These are phyloP conservation scores for Pterois miles DNA, from an alignment of 2,797 vertebrate genomes.

Conservation along the genomic window DNA sequence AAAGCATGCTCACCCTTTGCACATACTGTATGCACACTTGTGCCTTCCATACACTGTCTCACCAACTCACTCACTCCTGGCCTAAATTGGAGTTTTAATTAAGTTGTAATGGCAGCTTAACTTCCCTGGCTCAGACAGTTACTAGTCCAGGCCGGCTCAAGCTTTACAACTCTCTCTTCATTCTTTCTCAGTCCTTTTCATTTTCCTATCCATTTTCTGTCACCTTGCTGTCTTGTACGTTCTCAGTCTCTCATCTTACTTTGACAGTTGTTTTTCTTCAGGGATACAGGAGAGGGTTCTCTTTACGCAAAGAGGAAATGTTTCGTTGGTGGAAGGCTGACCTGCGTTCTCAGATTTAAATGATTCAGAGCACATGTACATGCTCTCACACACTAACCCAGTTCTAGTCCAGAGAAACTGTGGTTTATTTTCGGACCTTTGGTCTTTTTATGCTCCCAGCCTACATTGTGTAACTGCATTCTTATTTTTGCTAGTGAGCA, in stretches of 20 bases:
- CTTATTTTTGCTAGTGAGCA: not conserved
- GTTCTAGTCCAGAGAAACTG: not conserved
- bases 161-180: slow-evolving; percentile 8
- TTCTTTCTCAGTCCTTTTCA: not conserved
- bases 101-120: slow-evolving; percentile 41
- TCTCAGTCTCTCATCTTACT: slow-evolving; percentile 6
- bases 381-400: not conserved
- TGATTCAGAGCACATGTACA: not conserved
- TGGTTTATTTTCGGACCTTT: not conserved
- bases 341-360: slow-evolving; percentile 35
- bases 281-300: slow-evolving; percentile 8
- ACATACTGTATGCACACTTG: not conserved
- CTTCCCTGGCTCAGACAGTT: slow-evolving; percentile 15
- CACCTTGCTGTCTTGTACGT: not conserved
- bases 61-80: slow-evolving; percentile 20
- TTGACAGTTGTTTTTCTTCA: slow-evolving; percentile 36
- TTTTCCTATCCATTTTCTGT: slow-evolving; percentile 10
- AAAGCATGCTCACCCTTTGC: not conserved
- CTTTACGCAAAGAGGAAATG: slow-evolving; percentile 33
- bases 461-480: not conserved
- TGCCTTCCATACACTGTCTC: slow-evolving; percentile 13
- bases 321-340: slow-evolving; percentile 41
- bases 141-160: slow-evolving; percentile 7
- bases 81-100: slow-evolving; percentile 56
- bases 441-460: not conserved